Base-by-base conservation (phyloP, 2,113 vertebrate genomes). In the Butorides virescens region DNA sequence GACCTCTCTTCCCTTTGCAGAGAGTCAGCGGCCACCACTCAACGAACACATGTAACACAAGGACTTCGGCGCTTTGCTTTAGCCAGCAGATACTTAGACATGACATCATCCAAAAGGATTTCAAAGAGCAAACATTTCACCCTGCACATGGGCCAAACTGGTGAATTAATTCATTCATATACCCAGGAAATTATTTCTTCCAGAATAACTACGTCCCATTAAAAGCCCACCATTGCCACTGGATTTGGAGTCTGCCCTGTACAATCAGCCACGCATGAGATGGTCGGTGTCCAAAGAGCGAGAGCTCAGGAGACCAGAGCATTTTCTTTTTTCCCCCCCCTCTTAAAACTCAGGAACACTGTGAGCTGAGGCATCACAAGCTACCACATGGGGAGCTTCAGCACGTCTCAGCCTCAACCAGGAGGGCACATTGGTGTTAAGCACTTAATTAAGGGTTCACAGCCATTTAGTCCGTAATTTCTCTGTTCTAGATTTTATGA, bases 41-140 rank as follows among this genome's bases (percentile, higher is more conserved):
- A 71, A 17, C 2, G 0, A 39, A 47, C 15, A 26, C 44, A 21
- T 1, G 1, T 10, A 81, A 13, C 86, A 80, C 70, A 36, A 92
- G 50, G 78, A 83, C 72, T 84, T 92, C 37, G 91, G 86, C 72
- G 90, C 90, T 92, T 88, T 95, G 86, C 13, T 97, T 96, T 94
- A 97, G 95, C 89, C 88, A 92, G 36, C 91, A 83, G 95, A 95
- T 94, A 86, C 92, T 97, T 92, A 97, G 97, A 97, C 93, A 84
- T 75, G 76, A 95, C 95, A 92, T 97, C 96, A 97, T 37, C 90
- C 86, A 70, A 47, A 90, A 88, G 90, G 88, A 95, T 86, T 97
- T 94, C 94, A 90, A 39, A 2, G 5, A 90, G 36, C 29, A 82
- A 44, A 70, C 13, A 17, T n/a, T 42, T 78, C 70, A 32, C n/a